These are phyloP conservation scores for Protophormia terraenovae DNA, from an alignment of 2,888 invertebrate genomes.

Conservation along the genomic window DNA sequence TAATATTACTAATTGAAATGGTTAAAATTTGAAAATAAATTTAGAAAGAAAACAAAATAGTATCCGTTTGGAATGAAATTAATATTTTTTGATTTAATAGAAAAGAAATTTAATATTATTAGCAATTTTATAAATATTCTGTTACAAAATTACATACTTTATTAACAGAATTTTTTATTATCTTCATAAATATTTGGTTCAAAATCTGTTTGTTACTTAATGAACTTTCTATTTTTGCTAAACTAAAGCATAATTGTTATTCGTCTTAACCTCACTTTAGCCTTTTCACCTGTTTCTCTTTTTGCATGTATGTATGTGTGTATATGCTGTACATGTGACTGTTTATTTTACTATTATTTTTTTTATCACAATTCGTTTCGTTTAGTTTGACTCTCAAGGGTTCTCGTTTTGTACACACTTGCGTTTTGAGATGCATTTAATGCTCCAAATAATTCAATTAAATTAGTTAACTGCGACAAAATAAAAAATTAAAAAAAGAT, in stretches of 20 bases:
- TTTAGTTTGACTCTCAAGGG: slow-evolving; percentile 61
- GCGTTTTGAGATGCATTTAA: slow-evolving; percentile 64
- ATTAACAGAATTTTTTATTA: too few species aligned
- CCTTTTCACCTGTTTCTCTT: background rate
- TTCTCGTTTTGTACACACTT: slow-evolving; percentile 61
- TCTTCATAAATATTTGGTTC: too few species aligned
- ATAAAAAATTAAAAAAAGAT: background rate
- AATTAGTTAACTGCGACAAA: slow-evolving; percentile 59
- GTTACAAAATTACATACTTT: too few species aligned
- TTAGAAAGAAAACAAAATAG: too few species aligned
- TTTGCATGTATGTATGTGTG: background rate
- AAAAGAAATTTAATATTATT: too few species aligned
- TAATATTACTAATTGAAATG: background rate
- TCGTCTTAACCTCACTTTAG: background rate
- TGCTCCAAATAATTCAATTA: slow-evolving; percentile 68
- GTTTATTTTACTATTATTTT: background rate
- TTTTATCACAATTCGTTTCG: slow-evolving; percentile 31
- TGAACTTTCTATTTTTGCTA: background rate
- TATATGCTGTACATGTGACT: background rate
- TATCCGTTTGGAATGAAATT: too few species aligned
- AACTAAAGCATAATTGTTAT: background rate
- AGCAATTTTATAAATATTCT: too few species aligned
- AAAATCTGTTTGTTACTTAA: too few species aligned
- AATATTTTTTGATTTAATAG: too few species aligned
- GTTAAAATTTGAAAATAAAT: background rate